Conservation (phyloP, 2,888 invertebrate genomes). For the Agrochola litura region DNA sequence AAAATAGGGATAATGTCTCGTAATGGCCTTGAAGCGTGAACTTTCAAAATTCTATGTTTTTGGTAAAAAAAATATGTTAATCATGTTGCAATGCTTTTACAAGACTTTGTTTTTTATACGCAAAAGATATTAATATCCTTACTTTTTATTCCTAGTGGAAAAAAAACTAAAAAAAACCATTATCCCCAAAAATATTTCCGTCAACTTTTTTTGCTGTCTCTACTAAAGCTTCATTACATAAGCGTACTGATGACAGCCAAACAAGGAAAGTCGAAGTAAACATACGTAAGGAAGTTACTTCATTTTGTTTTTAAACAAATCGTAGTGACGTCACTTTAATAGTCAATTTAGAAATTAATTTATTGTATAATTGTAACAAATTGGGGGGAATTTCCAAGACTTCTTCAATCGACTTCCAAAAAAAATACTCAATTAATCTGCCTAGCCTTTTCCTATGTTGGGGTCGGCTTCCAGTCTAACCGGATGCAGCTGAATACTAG, state of each 20-base stretch:
- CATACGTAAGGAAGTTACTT: slow-evolving; percentile 60
- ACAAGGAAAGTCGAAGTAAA: slow-evolving; percentile 81
- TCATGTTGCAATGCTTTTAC: too few species aligned
- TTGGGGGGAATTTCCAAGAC: background rate
- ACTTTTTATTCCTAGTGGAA: background rate
- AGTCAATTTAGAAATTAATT: background rate
- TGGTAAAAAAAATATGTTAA: background rate
- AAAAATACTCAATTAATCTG: background rate
- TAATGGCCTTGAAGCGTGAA: slow-evolving; percentile 76
- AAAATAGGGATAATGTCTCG: slow-evolving; percentile 60
- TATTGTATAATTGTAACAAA: too few species aligned
- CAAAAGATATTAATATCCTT: background rate
- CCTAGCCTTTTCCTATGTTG: background rate
- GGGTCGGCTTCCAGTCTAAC: background rate
- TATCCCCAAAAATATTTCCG: background rate
- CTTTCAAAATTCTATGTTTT: background rate
- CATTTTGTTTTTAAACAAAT: slow-evolving; percentile 31
- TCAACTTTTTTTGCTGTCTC: slow-evolving; percentile 61
- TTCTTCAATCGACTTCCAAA: background rate
- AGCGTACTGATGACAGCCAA: slow-evolving; percentile 75
- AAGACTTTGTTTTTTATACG: too few species aligned
- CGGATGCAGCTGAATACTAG: background rate
- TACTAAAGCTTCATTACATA: slow-evolving; percentile 74
- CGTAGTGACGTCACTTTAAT: background rate
- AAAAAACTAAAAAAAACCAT: background rate